Conservation (phyloP, 92 coral and sea anemone genomes). For the Montipora capitata region DNA sequence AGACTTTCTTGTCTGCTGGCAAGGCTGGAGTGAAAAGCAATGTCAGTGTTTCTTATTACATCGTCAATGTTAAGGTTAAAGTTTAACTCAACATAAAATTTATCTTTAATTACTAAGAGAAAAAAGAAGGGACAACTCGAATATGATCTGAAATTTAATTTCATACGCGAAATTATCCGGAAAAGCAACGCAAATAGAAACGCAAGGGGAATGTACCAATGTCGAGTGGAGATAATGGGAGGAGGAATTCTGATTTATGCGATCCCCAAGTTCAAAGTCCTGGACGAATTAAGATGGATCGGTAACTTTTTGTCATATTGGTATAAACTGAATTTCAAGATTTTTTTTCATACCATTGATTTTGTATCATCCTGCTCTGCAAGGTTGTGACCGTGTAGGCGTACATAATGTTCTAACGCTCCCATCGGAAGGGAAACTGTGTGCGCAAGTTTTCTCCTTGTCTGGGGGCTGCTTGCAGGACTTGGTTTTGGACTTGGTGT, state of each 20-base stretch:
- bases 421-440: conserved; percentile 87
- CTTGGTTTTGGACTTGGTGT: conserved; percentile 70
- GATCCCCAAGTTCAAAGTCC: background rate
- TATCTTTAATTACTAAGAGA: too few species aligned
- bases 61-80: background rate
- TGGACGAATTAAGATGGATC: background rate
- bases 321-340: background rate
- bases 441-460: conserved; percentile 77
- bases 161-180: too few species aligned
- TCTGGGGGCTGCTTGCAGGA: conserved; percentile 51
- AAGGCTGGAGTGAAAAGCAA: background rate
- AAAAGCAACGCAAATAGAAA: too few species aligned
- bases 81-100: too few species aligned
- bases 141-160: too few species aligned
- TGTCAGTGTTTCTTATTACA: background rate
- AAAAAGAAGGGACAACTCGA: too few species aligned
- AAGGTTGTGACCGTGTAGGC: conserved; percentile 7
- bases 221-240: too few species aligned
- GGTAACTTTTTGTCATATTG: background rate
- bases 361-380: conserved; percentile 28
- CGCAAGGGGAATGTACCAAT: too few species aligned
- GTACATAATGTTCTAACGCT: conserved; percentile 79
- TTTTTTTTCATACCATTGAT: background rate
- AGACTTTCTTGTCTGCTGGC: conserved; percentile 57
- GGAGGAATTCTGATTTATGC: too few species aligned